Conservation (phyloP, 2,888 invertebrate species). For the Chrysolina americana region DNA sequence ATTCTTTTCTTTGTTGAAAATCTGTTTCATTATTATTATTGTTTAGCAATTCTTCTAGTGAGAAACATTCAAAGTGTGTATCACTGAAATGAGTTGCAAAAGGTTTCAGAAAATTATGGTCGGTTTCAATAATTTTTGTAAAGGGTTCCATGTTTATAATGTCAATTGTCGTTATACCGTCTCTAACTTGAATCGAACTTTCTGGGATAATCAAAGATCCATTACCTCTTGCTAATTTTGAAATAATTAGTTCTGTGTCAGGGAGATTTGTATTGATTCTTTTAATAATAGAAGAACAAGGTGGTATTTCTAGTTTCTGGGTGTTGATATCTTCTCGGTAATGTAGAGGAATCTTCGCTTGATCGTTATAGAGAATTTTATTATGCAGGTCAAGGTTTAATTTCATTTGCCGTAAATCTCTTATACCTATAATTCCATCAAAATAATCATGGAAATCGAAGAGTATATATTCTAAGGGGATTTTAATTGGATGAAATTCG, state of each 20-base stretch:
- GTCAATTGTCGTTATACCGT: not conserved
- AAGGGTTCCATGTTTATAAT: slow-evolving; percentile 1
- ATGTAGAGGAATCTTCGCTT: slow-evolving; percentile 21
- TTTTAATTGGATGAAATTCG: not conserved
- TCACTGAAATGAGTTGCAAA: not conserved
- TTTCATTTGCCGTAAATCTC: slow-evolving; percentile 29
- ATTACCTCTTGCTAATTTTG: not conserved
- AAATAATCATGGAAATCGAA: slow-evolving; percentile 40
- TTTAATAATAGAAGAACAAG: slow-evolving; percentile 10
- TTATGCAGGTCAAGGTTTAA: slow-evolving; percentile 13
- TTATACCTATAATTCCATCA: too few relatives aligned
- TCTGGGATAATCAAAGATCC: not conserved
- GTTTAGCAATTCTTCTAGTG: not conserved
- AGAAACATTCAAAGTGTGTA: not conserved
- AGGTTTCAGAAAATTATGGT: not conserved
- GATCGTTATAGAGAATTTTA: slow-evolving; percentile 5
- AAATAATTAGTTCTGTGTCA: not conserved
- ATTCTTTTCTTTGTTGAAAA: not conserved
- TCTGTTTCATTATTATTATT: not conserved
- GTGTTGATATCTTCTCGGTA: not conserved
- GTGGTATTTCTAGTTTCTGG: not conserved
- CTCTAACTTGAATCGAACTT: not conserved
- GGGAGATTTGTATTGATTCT: slow-evolving; percentile 20
- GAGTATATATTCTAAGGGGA: slow-evolving; percentile 28
- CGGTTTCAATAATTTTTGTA: not conserved